Percentiles rank a stretch among this genome's conserved stretches.
Conservation (phyloP, 1,140 invertebrate genomes). For the Drosophila obscura region DNA sequence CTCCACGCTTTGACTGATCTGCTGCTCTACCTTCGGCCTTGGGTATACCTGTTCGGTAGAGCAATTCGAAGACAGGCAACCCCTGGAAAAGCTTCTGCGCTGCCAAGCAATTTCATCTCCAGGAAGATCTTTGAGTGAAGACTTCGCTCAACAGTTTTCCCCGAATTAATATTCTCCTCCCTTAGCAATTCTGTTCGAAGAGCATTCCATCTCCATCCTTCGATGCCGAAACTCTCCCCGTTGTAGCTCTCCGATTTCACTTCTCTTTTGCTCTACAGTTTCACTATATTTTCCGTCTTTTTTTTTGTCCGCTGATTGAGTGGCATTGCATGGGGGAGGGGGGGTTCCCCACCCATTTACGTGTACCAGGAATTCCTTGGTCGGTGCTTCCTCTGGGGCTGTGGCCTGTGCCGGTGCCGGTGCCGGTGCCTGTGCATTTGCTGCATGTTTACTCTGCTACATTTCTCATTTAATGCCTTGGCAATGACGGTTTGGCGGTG, state of each 20-base stretch:
- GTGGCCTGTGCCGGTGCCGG: too few species aligned
- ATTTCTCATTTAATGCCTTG: slow-evolving; percentile 71
- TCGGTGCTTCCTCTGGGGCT: too few species aligned
- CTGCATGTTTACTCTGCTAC: slow-evolving; percentile 68
- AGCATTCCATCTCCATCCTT: too few species aligned
- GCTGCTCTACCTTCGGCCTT: slow-evolving; percentile 26
- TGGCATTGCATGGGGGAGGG: slow-evolving; percentile 21
- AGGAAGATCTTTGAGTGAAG: too few species aligned
- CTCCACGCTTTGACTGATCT: slow-evolving; percentile 18
- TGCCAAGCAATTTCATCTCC: too few species aligned
- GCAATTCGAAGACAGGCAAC: too few species aligned
- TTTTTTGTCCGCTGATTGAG: slow-evolving; percentile 61
- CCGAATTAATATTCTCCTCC: too few species aligned
- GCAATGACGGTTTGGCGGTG: slow-evolving; percentile 67
- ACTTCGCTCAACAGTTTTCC: too few species aligned
- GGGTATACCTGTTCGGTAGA: background rate
- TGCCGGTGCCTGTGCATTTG: slow-evolving; percentile 36
- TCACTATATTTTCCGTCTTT: slow-evolving; percentile 19
- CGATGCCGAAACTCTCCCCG: background rate
- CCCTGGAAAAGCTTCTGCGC: too few species aligned
- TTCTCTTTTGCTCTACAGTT: background rate
- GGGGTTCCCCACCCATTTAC: background rate
- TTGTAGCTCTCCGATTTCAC: slow-evolving; percentile 40
- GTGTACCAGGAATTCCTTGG: too few species aligned
- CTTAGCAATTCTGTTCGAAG: too few species aligned